Conservation (phyloP, 2,797 vertebrate species). For the Melanotaenia boesemani region DNA sequence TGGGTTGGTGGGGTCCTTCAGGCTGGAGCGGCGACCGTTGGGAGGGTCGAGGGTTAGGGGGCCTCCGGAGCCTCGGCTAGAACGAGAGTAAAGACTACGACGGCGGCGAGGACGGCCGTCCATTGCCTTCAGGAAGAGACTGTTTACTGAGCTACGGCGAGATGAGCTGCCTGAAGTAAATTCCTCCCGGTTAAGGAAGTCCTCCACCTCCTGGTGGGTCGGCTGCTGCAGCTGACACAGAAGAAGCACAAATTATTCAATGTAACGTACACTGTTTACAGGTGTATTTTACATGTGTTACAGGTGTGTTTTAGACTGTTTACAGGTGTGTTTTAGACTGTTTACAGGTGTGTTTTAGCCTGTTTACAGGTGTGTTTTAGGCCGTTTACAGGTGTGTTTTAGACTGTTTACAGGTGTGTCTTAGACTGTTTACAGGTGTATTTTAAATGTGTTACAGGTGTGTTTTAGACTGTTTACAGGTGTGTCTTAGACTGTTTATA, state of each 20-base stretch:
- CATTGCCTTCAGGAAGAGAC: slow-evolving; percentile 78
- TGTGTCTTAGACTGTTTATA: too few relatives aligned
- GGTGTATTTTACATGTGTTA: not conserved
- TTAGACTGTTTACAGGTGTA: too few relatives aligned
- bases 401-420: not conserved
- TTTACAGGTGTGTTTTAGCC: too few relatives aligned
- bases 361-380: too few relatives aligned
- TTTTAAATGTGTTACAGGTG: too few relatives aligned
- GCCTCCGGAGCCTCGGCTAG: slow-evolving; percentile 9
- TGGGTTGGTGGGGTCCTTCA: slow-evolving; percentile 42
- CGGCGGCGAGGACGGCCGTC: slow-evolving; percentile 75
- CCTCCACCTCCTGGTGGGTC: slow-evolving; percentile 68
- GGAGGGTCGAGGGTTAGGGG: slow-evolving; percentile 32
- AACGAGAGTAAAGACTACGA: slow-evolving; percentile 62
- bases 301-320: not conserved
- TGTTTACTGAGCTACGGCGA: slow-evolving; percentile 63
- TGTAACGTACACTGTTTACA: too few relatives aligned
- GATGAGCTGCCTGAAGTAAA: slow-evolving; percentile 43
- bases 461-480: too few relatives aligned
- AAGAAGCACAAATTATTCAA: too few relatives aligned
- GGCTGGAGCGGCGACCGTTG: slow-evolving; percentile 55
- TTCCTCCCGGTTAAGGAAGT: slow-evolving; percentile 73
- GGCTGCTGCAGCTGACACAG: slow-evolving; percentile 71
- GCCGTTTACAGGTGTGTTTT: too few relatives aligned
- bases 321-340: too few relatives aligned